Conservation (phyloP, 2,888 invertebrate genomes). For the Pristionchus japonicus region DNA sequence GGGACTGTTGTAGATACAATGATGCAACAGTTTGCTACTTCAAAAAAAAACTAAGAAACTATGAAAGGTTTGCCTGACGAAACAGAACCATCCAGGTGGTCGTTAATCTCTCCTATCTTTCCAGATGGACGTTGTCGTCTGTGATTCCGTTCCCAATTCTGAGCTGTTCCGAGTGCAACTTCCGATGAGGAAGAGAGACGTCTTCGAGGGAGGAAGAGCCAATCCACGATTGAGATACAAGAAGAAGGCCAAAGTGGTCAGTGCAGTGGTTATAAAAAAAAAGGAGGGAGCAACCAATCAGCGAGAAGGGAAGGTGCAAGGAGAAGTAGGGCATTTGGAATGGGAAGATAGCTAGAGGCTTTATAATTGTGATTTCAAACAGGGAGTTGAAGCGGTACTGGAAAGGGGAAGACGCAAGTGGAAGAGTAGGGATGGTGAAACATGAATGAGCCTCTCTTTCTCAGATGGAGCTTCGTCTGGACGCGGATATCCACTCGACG, state of each 20-base stretch:
- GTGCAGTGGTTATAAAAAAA: background rate
- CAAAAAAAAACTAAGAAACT: too few relatives aligned
- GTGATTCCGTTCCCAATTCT: constrained; percentile 1
- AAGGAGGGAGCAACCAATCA: too few relatives aligned
- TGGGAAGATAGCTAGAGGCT: too few relatives aligned
- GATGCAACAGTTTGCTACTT: too few relatives aligned
- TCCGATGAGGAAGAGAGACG: constrained; percentile 42
- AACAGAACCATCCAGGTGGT: too few relatives aligned
- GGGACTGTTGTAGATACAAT: too few relatives aligned
- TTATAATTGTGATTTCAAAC: too few relatives aligned
- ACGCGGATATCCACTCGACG: constrained; percentile 43
- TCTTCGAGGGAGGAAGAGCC: constrained; percentile 32
- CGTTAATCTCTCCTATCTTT: too few relatives aligned
- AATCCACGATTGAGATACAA: constrained; percentile 44
- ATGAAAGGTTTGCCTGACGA: too few relatives aligned
- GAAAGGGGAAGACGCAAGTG: too few relatives aligned
- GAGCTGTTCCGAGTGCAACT: constrained; percentile 42
- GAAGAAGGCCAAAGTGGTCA: constrained; percentile 48
- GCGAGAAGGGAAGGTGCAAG: background rate
- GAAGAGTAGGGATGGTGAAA: background rate
- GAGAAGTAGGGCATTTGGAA: too few relatives aligned
- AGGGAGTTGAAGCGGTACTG: too few relatives aligned
- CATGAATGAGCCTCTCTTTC: background rate
- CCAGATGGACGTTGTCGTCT: constrained; percentile 47
- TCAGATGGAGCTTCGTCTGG: constrained; percentile 47